Evolutionary conservation across 2,113 vertebrate genomes (phyloP), one percentile per base, ranked within the genome.

Genomic region (Austrofundulus limnaeus): DNA sequence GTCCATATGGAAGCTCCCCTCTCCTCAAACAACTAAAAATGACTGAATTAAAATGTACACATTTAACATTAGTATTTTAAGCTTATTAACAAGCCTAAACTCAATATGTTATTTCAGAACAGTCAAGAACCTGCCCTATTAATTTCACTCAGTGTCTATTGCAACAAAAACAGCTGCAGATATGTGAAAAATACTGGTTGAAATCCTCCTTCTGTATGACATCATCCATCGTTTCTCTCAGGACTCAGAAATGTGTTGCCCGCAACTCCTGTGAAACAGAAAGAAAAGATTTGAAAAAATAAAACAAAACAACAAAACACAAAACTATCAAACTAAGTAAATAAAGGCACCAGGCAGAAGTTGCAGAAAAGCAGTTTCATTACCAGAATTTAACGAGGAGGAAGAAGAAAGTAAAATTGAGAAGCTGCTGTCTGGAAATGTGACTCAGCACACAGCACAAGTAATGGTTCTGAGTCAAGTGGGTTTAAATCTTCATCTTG

Each of bases 201-300:
- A 38, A 64, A 55, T 52, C 42, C 19, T 65, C 54, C 41, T 46
- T 73, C 56, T 31, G 63, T 25, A 55, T 21, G 23, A 39, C 21
- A 15, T 54, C 55, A 4, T 72, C 28, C 45, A 14, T 48, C 17
- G 10, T 38, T 62, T 20, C 49, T 70, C 46, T 55, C n/a, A 43
- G 62, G 46, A 49, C 61, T 90, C 76, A 92, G 2, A 92, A 85
- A 66, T 84, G 9, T 64, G 87, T 88, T 55, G 1, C 75, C 12
- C 7, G 31, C 19, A 57, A 57, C 11, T 42, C 79, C 90, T 91
- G 78, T 55, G 56, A 75, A 85, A 73, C 51, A 81, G 53, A 54
- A 38, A 69, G 17, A 21, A 53, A 19, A 55, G 28, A 72, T 46
- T 2, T 57, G 52, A 55, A 51, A 19, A 61, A 28, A 14, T 19